Evolutionary conservation across 1,140 invertebrate species (phyloP), one percentile per base, ranked within the genome.

Genomic region (Atta colombica): DNA sequence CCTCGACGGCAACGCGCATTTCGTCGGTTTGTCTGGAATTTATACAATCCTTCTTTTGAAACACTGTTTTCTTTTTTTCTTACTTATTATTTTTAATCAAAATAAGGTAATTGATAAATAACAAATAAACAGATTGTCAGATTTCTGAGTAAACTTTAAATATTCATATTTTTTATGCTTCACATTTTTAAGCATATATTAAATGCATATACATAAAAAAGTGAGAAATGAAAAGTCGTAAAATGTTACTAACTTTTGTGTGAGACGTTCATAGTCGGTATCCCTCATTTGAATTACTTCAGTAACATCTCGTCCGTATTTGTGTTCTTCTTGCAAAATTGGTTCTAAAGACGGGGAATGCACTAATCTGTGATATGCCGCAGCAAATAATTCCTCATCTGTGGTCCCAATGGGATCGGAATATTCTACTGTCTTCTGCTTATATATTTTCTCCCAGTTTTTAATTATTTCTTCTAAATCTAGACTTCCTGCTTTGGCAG

Each of bases 331-430:
- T 93, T 98, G 97, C 35, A 98, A 94, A 87, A 98, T 97, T 0
- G 97, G 97, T 91, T 97, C 97, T 25, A 98, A 92, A 6, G 97
- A 97, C 4, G 97, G 97, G 0, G 98, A 98, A 93, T 98, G 98
- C 6, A 98, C 97, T 58, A 98, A 93, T 91, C 96, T 96, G 93
- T 98, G 97, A 95, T 98, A 98, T 55, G 98, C 97, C 12, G 97
- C 97, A 25, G 97, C 97, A 95, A 98, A 97, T 21, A 98, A 95
- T 93, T 97, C 97, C 92, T 98, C 97, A 93, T 98, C 97, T 0
- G 97, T 97, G 1, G 97, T 96, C 60, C 97, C 97, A 80, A 97
- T 97, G 68, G 97, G 96, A 88, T 97, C 96, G 0, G 96, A 96
- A 94, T 96, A 97, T 88, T 97, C 96, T 7, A 96, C 93, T 21